Percentiles rank a stretch among this genome's conserved stretches.
These are phyloP conservation scores for Ericerus pela DNA, from an alignment of 1,140 invertebrate species.

Conservation along the genomic window DNA sequence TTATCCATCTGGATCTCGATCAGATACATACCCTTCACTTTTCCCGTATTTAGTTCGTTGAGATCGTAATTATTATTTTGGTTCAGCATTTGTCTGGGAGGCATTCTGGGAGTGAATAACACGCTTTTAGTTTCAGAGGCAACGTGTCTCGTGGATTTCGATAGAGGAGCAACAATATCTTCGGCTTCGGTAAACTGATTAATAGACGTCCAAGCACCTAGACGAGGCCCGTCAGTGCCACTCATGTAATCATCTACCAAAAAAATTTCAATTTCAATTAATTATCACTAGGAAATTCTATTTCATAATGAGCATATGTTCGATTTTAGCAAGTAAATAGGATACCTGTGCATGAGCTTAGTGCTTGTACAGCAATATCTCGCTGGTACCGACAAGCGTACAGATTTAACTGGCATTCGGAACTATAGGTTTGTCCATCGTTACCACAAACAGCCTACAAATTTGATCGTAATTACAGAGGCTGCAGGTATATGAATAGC, in stretches of 20 bases:
- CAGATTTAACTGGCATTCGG: conserved; percentile 52
- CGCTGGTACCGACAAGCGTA: conserved; percentile 54
- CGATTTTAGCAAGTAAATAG: conserved; percentile 21
- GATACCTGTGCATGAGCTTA: conserved; percentile 57
- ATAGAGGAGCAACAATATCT: conserved; percentile 52
- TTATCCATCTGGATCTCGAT: neutral
- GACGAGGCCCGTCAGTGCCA: conserved; percentile 55
- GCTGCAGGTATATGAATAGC: neutral
- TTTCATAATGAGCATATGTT: no score
- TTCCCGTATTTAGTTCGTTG: conserved; percentile 1
- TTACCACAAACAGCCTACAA: conserved; percentile 49
- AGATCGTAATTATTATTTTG: neutral
- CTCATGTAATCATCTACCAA: conserved; percentile 18
- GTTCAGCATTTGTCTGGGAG: neutral
- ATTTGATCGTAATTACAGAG: neutral
- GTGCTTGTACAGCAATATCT: conserved; percentile 61
- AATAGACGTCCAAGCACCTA: conserved; percentile 38
- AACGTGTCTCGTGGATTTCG: conserved; percentile 64
- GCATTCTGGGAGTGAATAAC: neutral
- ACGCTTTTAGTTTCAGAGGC: conserved; percentile 27
- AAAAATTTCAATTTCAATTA: conserved; percentile 5
- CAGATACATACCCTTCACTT: neutral
- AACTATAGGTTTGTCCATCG: conserved; percentile 56
- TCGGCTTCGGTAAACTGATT: conserved; percentile 67
- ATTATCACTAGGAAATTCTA: no score